Base-by-base conservation (phyloP, 2,888 invertebrate genomes). In the Enchytraeus crypticus region DNA sequence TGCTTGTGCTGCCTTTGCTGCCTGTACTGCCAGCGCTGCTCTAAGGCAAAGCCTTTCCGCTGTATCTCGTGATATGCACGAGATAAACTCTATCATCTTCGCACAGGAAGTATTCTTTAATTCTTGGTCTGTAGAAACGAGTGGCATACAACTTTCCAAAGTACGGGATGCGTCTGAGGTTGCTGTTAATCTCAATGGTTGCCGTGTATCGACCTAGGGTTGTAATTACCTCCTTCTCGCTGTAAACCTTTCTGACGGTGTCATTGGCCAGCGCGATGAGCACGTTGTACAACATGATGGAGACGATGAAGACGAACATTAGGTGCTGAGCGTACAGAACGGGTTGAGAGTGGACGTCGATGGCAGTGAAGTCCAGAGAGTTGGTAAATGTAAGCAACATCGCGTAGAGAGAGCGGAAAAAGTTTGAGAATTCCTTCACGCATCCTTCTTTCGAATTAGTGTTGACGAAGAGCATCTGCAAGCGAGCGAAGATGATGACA, bases 231-330 rank as follows among this genome's bases (percentile, higher is more conserved):
- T 47, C 49, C 26, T 23, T 47, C 49, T 47, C 21, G 5, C 46
- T 27, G n/a, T 46, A 29, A 21, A 43, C 30, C 46, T 30, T 57
- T 3, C 21, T 26, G 29, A 57, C 27, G 21, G 57, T 46, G 8
- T 57, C 57, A 46, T 43, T 45, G 45, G 29, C 27, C 21, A 57
- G 43, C 23, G 57, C 57, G 2, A 57, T 57, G 27, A 46, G 46
- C n/a, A 46, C 27, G 29, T 57, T 57, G 30, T 27, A 57, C 46
- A 57, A 23, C 46, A 46, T n/a, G 2, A 57, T 27, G 23, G 27
- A 43, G 29, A 46, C 57, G 30, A 57, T 29, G 2, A 57, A 30
- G 5, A 46, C 30, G 46, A 30, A 57, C 4, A 34, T 26, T 5
- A 43, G 3, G 29, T 57, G 57, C 26, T 43, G 29, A 8, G 29